phyloP scores from a whole-genome alignment of 2,888 invertebrate genomes.

The Eutolmus rufibarbis region DNA sequence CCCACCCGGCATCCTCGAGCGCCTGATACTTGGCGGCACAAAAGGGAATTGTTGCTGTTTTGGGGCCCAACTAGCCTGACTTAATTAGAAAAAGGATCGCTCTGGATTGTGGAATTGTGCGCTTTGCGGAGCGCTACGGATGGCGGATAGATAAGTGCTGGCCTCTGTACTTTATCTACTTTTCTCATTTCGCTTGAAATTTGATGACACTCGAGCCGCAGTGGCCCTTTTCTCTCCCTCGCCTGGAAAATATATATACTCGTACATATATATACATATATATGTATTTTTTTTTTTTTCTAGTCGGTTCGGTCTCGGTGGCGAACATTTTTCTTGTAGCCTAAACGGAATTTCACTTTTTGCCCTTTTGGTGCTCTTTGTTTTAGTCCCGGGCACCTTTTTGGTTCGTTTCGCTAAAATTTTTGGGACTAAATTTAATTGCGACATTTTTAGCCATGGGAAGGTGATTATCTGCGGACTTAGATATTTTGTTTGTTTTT shows the following conservation, averaged over 20 bases:
- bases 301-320: not conserved
- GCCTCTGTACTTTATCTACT: conserved; percentile 28
- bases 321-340: not conserved
- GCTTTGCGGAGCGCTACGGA: not conserved
- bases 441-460: not conserved
- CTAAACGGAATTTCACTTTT: conserved; percentile 10
- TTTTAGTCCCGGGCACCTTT: not conserved
- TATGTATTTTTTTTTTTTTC: not conserved
- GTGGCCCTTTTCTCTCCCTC: not conserved
- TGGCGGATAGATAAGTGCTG: conserved; percentile 11
- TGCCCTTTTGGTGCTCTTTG: not conserved
- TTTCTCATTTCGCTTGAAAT: conserved; percentile 23
- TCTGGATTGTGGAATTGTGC: not conserved
- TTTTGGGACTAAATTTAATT: conserved; percentile 25
- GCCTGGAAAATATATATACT: no score
- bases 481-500: conserved; percentile 3
- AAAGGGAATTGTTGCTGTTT: conserved; percentile 28
- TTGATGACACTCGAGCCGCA: conserved; percentile 29
- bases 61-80: conserved; percentile 21
- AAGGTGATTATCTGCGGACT: conserved; percentile 10
- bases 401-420: conserved; percentile 14
- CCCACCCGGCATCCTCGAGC: not conserved
- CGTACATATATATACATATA: not conserved
- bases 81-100: conserved; percentile 38
- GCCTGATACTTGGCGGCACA: not conserved